Percentiles rank a stretch among this genome's conserved stretches.
These are phyloP conservation scores for Nyctibius bracteatus DNA, from an alignment of 2,113 vertebrate genomes.

Conservation along the genomic window DNA sequence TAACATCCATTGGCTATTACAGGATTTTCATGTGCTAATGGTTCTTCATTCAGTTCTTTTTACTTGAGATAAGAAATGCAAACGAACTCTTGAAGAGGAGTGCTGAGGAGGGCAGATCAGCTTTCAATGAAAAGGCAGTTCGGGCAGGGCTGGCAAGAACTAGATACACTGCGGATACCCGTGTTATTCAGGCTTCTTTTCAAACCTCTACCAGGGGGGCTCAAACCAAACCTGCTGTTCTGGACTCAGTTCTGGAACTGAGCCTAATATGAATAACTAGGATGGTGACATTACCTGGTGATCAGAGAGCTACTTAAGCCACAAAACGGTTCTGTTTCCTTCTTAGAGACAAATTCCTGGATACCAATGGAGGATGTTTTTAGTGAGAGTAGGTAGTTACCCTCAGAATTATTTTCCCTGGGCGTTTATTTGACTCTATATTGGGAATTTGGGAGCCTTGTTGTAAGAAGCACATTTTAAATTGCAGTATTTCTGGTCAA, in stretches of 20 bases:
- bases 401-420: background rate
- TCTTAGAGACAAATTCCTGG: background rate
- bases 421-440: background rate
- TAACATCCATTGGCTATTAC: background rate
- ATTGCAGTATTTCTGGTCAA: background rate
- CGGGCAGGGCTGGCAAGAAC: background rate
- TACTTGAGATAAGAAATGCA: background rate
- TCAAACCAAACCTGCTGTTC: background rate
- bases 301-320: background rate
- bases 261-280: background rate
- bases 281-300: background rate
- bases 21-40: background rate
- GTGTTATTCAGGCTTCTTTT: background rate
- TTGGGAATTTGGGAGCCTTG: background rate
- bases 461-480: background rate
- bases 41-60: background rate
- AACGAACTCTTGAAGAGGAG: slow-evolving; percentile 11
- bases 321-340: background rate
- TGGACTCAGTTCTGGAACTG: background rate
- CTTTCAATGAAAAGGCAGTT: slow-evolving; percentile 31
- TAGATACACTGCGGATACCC: background rate
- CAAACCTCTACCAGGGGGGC: background rate
- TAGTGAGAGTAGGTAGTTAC: background rate
- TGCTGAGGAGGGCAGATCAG: slow-evolving; percentile 38
- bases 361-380: background rate